A percentile compares a stretch with the other conserved stretches of the same genome.
phyloP scores from a whole-genome alignment of 2,888 invertebrate genomes.

The Acanthococcus lagerstroemiae region DNA sequence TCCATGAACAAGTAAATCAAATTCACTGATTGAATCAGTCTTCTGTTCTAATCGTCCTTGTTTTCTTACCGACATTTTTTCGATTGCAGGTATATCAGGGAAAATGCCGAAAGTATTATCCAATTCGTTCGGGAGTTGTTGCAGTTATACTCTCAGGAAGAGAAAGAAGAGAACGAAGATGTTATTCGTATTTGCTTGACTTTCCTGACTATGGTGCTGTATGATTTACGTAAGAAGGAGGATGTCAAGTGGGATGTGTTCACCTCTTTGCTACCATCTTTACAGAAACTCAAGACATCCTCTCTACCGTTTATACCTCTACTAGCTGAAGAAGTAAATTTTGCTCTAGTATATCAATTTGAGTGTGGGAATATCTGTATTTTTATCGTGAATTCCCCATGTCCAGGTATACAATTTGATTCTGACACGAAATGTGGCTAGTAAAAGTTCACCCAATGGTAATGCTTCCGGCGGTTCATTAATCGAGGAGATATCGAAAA shows the following conservation, averaged over 20 bases:
- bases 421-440: constrained; percentile 39
- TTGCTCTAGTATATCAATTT: not conserved
- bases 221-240: constrained; percentile 9
- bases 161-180: not conserved
- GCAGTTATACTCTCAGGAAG: not conserved
- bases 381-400: not conserved
- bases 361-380: not conserved
- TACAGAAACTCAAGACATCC: not conserved
- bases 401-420: constrained; percentile 38
- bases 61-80: too few species aligned
- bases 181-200: constrained; percentile 14
- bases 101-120: constrained; percentile 17
- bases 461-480: constrained; percentile 13
- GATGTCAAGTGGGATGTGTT: constrained; percentile 2
- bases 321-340: constrained; percentile 39
- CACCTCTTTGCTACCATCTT: not conserved
- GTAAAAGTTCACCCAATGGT: constrained; percentile 15
- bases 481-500: constrained; percentile 36
- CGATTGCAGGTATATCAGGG: constrained; percentile 11
- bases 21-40: too few species aligned
- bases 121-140: constrained; percentile 13
- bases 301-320: constrained; percentile 35
- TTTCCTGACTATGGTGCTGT: constrained; percentile 26
- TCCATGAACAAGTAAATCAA: too few species aligned
- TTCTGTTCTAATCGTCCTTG: too few species aligned